A percentile compares a stretch with the other conserved stretches of the same genome.
phyloP scores from a whole-genome alignment of 2,888 invertebrate species.

The Eledona agricola region DNA sequence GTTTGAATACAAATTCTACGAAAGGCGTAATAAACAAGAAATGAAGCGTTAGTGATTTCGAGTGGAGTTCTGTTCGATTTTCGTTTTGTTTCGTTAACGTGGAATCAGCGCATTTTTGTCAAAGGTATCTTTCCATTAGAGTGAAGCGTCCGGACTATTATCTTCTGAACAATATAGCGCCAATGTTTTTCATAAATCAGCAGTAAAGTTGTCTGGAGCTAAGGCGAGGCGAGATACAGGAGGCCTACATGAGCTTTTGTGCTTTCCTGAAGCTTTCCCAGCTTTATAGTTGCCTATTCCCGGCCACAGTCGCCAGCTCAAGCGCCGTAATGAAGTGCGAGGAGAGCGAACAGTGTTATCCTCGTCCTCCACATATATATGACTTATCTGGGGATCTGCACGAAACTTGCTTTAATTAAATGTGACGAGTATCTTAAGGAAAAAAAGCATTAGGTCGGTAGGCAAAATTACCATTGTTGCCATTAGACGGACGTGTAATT shows the following conservation, averaged over 20 bases:
- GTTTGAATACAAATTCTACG: too few species aligned
- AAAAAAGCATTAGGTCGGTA: slow-evolving; percentile 32
- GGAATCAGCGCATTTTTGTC: slow-evolving; percentile 15
- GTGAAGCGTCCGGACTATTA: slow-evolving; percentile 42
- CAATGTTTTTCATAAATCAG: slow-evolving; percentile 57
- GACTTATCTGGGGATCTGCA: slow-evolving; percentile 37
- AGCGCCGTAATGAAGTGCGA: slow-evolving; percentile 52
- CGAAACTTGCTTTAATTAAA: slow-evolving; percentile 38
- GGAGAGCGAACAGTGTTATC: slow-evolving; percentile 41
- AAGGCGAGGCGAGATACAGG: slow-evolving; percentile 53
- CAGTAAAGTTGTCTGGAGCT: slow-evolving; percentile 53
- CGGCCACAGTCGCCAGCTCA: slow-evolving; percentile 52
- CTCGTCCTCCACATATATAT: slow-evolving; percentile 42
- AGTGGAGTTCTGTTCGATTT: too few species aligned
- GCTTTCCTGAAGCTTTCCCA: slow-evolving; percentile 55
- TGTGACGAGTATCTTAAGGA: slow-evolving; percentile 27
- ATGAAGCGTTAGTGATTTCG: too few species aligned
- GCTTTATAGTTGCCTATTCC: slow-evolving; percentile 55
- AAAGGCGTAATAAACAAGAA: too few species aligned
- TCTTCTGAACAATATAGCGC: slow-evolving; percentile 44
- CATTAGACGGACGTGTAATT: too few species aligned
- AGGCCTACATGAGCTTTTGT: slow-evolving; percentile 54
- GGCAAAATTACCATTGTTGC: too few species aligned
- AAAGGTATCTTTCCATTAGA: slow-evolving; percentile 39
- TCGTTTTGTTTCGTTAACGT: too few species aligned